A percentile compares a stretch with the other conserved stretches of the same genome.
phyloP scores from a whole-genome alignment of 2,888 invertebrate species.

The Chrysotoxum bicinctum region DNA sequence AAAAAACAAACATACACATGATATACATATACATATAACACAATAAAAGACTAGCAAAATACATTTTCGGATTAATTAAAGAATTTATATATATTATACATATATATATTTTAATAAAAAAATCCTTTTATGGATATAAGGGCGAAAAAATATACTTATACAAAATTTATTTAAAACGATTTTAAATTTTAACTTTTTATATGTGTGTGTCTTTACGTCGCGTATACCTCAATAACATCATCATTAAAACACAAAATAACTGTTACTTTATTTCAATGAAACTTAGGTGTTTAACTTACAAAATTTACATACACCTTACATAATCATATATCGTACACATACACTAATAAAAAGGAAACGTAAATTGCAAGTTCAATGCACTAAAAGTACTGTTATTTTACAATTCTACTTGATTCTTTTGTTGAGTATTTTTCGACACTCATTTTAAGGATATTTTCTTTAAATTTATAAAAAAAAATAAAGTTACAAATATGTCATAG shows the following conservation, averaged over 20 bases:
- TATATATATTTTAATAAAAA: constrained; percentile 58
- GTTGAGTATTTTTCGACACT: neutral
- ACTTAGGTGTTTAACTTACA: constrained; percentile 48
- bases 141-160: constrained; percentile 66
- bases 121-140: constrained; percentile 72
- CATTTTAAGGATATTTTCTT: neutral
- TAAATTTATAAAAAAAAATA: neutral
- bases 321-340: constrained; percentile 53
- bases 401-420: neutral
- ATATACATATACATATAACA: neutral
- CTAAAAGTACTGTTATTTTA: neutral
- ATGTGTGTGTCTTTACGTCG: constrained; percentile 83
- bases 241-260: constrained; percentile 51
- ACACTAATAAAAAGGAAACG: constrained; percentile 16
- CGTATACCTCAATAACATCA: constrained; percentile 83
- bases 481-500: neutral
- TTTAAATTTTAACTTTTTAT: constrained; percentile 74
- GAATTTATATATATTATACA: constrained; percentile 50
- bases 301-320: constrained; percentile 47
- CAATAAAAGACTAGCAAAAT: neutral
- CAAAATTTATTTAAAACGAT: constrained; percentile 69
- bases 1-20: neutral
- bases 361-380: neutral
- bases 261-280: constrained; percentile 10
- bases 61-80: constrained; percentile 9